Conservation (phyloP, 1,140 invertebrate genomes). For the Littorina saxatilis region DNA sequence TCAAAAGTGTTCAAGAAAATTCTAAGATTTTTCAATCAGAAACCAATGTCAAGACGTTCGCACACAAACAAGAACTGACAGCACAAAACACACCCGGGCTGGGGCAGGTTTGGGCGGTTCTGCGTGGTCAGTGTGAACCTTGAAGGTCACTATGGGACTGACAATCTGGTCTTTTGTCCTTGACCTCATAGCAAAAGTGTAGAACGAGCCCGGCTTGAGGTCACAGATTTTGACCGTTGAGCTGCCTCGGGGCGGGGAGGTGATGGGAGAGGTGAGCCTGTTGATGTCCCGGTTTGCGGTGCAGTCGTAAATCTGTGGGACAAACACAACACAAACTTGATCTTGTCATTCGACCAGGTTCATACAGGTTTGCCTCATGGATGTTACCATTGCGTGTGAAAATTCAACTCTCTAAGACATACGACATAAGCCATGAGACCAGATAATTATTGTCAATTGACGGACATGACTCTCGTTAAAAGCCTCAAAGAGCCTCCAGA, state of each 20-base stretch:
- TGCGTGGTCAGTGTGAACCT: background rate
- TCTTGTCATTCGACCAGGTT: background rate
- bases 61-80: background rate
- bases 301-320: constrained; percentile 1
- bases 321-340: background rate
- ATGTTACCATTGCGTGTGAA: background rate
- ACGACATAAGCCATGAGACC: background rate
- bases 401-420: background rate
- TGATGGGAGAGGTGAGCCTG: background rate
- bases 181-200: background rate
- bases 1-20: too few relatives aligned
- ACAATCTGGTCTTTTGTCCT: background rate
- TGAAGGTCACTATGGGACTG: background rate
- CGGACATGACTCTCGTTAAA: too few relatives aligned
- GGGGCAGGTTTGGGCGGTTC: background rate
- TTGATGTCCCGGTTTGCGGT: background rate
- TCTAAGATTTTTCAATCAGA: too few relatives aligned
- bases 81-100: background rate
- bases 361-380: background rate
- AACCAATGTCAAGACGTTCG: too few relatives aligned
- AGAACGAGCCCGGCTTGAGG: background rate
- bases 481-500: too few relatives aligned
- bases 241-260: background rate
- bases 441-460: background rate
- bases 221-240: background rate